These are phyloP conservation scores for Diabrotica balteata DNA, from an alignment of 2,888 invertebrate species.

Conservation along the genomic window DNA sequence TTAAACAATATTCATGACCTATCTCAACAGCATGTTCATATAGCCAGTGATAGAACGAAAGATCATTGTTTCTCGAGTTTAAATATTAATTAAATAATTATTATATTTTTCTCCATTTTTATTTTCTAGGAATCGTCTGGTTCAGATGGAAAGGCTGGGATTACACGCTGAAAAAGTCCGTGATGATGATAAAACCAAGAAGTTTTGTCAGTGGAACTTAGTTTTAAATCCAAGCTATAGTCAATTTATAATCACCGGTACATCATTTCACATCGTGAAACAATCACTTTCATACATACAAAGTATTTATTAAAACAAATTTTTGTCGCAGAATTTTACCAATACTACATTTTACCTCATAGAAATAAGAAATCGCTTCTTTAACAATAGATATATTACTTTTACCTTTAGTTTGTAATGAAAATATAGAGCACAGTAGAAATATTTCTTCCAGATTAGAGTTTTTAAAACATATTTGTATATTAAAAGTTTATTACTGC, in stretches of 20 bases:
- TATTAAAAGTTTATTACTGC: too few species aligned
- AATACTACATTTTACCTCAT: constrained; percentile 34
- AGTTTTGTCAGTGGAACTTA: constrained; percentile 63
- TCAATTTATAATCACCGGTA: constrained; percentile 54
- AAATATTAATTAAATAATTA: too few species aligned
- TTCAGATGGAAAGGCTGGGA: constrained; percentile 97
- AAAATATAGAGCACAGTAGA: too few species aligned
- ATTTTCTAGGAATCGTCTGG: constrained; percentile 82
- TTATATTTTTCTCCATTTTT: background rate
- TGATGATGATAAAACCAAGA: constrained; percentile 91
- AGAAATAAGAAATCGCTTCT: constrained; percentile 27
- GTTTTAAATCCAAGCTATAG: constrained; percentile 35
- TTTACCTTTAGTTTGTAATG: too few species aligned
- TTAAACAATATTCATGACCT: too few species aligned
- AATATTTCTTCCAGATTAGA: too few species aligned
- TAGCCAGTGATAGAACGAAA: too few species aligned
- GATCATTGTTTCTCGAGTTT: too few species aligned
- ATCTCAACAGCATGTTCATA: too few species aligned
- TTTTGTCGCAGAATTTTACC: constrained; percentile 18
- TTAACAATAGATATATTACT: background rate
- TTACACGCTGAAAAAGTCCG: constrained; percentile 87
- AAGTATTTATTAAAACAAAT: constrained; percentile 40
- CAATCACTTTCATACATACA: constrained; percentile 31
- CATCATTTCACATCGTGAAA: constrained; percentile 32
- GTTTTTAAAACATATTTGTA: too few species aligned